Evolutionary conservation across 64 coral and sea anemone genomes (phyloP).

Genomic region (Montipora efflorescens): DNA sequence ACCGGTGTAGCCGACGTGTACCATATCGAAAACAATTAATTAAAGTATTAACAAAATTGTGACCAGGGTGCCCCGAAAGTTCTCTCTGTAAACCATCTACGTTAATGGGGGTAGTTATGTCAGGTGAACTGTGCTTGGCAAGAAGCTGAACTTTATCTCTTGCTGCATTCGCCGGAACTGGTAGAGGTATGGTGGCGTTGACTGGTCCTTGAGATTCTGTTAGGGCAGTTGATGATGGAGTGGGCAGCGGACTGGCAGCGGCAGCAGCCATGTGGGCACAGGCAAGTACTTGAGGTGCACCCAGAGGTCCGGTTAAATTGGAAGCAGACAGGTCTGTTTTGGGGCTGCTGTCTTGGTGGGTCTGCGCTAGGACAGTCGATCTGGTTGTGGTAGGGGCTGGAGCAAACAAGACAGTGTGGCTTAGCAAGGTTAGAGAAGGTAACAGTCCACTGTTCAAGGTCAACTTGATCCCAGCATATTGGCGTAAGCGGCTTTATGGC

Average conservation of each 20-base stretch:
- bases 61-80: background rate
- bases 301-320: background rate
- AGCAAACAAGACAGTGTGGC: background rate
- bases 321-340: background rate
- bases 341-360: background rate
- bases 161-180: background rate
- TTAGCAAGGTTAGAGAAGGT: conserved; percentile 4
- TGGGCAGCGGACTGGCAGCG: background rate
- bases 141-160: background rate
- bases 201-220: background rate
- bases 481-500: background rate
- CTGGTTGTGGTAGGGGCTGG: background rate
- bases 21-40: background rate
- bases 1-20: conserved; percentile 9
- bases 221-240: background rate
- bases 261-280: background rate
- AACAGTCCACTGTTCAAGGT: background rate
- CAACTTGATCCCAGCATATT: background rate
- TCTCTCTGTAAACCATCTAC: background rate
- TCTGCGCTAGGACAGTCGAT: background rate
- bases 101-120: background rate
- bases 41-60: background rate
- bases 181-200: background rate
- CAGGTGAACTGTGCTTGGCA: background rate
- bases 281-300: background rate